Percentiles rank a stretch among this genome's conserved stretches.
Conservation (phyloP, 1,140 invertebrate genomes). For the Cydia strobilella region DNA sequence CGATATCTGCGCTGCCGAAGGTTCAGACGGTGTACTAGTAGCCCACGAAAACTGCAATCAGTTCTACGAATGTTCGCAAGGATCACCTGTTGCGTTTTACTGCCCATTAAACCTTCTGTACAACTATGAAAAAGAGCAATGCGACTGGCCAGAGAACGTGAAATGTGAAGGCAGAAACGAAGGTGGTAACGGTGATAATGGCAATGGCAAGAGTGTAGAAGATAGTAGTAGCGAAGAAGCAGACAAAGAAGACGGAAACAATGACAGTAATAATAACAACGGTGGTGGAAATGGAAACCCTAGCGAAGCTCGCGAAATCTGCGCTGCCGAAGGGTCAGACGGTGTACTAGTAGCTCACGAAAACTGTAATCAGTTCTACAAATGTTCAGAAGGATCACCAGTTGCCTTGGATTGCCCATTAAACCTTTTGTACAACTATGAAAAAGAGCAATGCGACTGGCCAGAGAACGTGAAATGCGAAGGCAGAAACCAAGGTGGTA, state of each 20-base stretch:
- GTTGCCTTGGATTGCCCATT: too few species aligned
- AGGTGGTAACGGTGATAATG: conserved; percentile 33
- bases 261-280: conserved; percentile 1
- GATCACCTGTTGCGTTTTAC: conserved; percentile 34
- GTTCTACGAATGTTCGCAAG: conserved; percentile 47
- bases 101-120: conserved; percentile 71
- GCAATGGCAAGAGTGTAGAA: conserved; percentile 3
- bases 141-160: conserved; percentile 74
- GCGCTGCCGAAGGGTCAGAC: too few species aligned
- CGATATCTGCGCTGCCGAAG: conserved; percentile 43
- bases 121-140: conserved; percentile 80
- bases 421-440: too few species aligned
- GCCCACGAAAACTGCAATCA: conserved; percentile 51
- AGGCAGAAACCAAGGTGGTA: too few species aligned
- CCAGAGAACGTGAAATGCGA: too few species aligned
- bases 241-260: conserved; percentile 25
- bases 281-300: too few species aligned
- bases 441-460: too few species aligned
- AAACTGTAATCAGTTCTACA: too few species aligned
- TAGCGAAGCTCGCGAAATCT: too few species aligned
- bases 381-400: too few species aligned
- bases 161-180: conserved; percentile 47
- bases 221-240: conserved; percentile 25
- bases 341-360: too few species aligned
- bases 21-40: conserved; percentile 42